Evolutionary conservation across 2,888 invertebrate species (phyloP).

Genomic region (Thyatira batis): DNA sequence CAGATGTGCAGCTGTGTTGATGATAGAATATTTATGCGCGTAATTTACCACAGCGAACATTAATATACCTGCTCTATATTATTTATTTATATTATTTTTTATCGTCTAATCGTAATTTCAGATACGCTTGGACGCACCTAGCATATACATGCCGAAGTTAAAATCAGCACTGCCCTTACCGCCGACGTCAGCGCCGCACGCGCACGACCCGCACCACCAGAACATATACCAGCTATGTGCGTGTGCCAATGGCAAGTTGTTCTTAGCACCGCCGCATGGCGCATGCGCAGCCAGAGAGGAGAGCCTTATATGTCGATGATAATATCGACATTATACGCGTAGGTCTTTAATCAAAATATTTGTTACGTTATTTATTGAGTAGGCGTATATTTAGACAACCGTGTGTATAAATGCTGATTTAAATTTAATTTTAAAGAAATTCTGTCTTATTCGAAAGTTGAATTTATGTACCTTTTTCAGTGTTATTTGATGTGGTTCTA

Average conservation of each 20-base stretch:
- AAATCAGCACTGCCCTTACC: slow-evolving; percentile 83
- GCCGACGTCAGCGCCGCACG: slow-evolving; percentile 66
- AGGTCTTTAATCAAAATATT: background rate
- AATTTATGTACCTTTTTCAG: background rate
- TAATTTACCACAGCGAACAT: no score
- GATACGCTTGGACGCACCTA: slow-evolving; percentile 85
- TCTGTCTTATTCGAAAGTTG: background rate
- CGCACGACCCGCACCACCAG: slow-evolving; percentile 82
- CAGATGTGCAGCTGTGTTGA: no score
- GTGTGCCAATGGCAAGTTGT: slow-evolving; percentile 94
- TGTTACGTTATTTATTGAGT: background rate
- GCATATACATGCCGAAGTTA: slow-evolving; percentile 85
- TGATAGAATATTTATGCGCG: no score
- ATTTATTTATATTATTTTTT: background rate
- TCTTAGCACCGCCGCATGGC: slow-evolving; percentile 92
- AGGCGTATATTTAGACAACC: background rate
- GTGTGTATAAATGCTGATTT: background rate
- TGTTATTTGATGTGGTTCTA: background rate
- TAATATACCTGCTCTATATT: no score
- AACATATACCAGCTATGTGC: slow-evolving; percentile 94
- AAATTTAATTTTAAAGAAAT: background rate
- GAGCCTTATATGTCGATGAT: slow-evolving; percentile 80
- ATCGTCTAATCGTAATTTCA: slow-evolving; percentile 43
- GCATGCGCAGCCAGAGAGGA: slow-evolving; percentile 85
- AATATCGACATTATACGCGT: slow-evolving; percentile 8